Conservation (phyloP, 2,888 invertebrate genomes). For the Oxyteleia sp. region DNA sequence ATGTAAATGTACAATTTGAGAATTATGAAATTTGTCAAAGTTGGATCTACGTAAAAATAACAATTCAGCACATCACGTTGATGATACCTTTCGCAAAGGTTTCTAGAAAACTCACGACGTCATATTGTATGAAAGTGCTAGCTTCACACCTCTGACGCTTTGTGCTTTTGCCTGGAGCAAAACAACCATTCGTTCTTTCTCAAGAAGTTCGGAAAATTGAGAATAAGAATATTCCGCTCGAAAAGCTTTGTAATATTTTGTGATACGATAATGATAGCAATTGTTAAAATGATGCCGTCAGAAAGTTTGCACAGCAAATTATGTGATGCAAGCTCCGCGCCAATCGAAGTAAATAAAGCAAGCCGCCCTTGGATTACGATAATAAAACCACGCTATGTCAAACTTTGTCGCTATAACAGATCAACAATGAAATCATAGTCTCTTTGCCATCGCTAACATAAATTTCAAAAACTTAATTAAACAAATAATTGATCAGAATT, state of each 20-base stretch:
- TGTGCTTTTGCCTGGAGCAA: constrained; percentile 34
- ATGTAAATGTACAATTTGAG: no score
- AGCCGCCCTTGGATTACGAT: background rate
- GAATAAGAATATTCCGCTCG: constrained; percentile 27
- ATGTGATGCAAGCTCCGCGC: constrained; percentile 1
- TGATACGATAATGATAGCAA: constrained; percentile 22
- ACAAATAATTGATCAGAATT: constrained; percentile 17
- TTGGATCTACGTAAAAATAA: constrained; percentile 43
- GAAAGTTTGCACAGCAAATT: constrained; percentile 21
- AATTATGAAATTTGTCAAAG: no score
- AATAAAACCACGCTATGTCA: constrained; percentile 22
- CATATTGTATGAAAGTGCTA: constrained; percentile 37
- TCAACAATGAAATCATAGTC: constrained; percentile 11
- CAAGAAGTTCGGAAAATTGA: constrained; percentile 54
- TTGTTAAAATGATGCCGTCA: constrained; percentile 31
- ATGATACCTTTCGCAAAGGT: constrained; percentile 43
- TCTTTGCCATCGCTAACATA: constrained; percentile 11
- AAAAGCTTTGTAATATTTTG: constrained; percentile 42
- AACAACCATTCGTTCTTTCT: constrained; percentile 54
- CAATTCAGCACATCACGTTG: constrained; percentile 33
- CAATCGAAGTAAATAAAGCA: constrained; percentile 14
- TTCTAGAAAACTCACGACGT: constrained; percentile 39
- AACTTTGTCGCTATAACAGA: constrained; percentile 31
- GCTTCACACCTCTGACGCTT: constrained; percentile 42
- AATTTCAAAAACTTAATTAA: constrained; percentile 25